Conservation (phyloP, 2,113 vertebrate genomes). For the Melanocharis versteri region DNA sequence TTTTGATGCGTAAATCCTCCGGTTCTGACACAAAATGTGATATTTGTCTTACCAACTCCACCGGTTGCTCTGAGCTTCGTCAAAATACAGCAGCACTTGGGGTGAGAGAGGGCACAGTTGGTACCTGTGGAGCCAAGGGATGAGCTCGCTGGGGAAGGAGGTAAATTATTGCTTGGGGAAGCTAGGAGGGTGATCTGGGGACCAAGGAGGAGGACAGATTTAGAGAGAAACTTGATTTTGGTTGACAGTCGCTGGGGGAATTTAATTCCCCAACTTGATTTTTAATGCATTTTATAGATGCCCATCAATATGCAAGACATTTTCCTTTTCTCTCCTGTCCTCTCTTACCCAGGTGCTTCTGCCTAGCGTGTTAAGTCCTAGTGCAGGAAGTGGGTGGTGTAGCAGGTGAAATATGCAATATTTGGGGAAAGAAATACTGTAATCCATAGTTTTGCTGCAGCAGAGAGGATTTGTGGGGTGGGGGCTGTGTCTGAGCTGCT, state of each 20-base stretch:
- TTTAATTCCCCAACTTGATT: not conserved
- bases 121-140: not conserved
- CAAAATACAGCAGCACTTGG: fast-evolving
- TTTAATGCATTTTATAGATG: not conserved
- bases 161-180: not conserved
- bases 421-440: not conserved
- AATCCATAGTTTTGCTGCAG: not conserved
- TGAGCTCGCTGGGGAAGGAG: not conserved
- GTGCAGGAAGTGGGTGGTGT: not conserved
- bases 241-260: not conserved
- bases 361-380: not conserved
- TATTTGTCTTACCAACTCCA: not conserved
- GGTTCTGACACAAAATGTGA: not conserved
- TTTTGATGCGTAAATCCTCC: constrained; percentile 58
- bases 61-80: not conserved
- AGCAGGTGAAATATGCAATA: fast-evolving
- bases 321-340: not conserved
- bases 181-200: not conserved
- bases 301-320: not conserved
- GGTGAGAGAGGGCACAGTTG: not conserved
- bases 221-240: not conserved
- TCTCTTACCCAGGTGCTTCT: not conserved
- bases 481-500: not conserved
- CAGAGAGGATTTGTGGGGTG: not conserved
- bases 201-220: not conserved